Percentiles rank a stretch among this genome's conserved stretches.
phyloP scores from a whole-genome alignment of 1,140 invertebrate genomes.

The Anastrepha ludens region DNA sequence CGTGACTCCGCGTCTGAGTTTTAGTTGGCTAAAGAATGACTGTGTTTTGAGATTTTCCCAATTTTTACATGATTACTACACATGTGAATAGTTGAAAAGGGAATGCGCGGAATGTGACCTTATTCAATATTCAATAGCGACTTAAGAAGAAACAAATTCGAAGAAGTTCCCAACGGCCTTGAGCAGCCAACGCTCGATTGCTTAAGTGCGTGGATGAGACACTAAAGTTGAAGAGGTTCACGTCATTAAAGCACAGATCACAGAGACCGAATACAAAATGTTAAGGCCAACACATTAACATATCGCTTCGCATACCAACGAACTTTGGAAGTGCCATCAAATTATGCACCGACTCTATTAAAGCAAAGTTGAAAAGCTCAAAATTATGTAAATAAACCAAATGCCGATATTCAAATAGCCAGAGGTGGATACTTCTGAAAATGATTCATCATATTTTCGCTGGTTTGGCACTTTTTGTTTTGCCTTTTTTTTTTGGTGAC shows the following conservation, averaged over 20 bases:
- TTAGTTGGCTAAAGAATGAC: too few species aligned
- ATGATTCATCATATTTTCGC: background rate
- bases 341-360: background rate
- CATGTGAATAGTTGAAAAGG: background rate
- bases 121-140: background rate
- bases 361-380: background rate
- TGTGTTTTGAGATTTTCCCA: too few species aligned
- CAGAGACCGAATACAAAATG: background rate
- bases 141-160: too few species aligned
- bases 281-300: background rate
- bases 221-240: too few species aligned
- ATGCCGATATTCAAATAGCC: too few species aligned
- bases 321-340: background rate
- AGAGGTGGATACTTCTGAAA: background rate
- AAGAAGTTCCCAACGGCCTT: background rate
- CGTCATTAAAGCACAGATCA: too few species aligned
- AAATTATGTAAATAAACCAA: background rate
- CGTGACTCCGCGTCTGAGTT: too few species aligned
- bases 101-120: background rate
- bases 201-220: background rate
- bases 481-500: background rate
- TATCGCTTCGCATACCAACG: background rate
- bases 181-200: background rate
- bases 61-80: too few species aligned
- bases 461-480: background rate